These are phyloP conservation scores for Coregonus ussuriensis DNA, from an alignment of 2,797 vertebrate species.

Conservation along the genomic window DNA sequence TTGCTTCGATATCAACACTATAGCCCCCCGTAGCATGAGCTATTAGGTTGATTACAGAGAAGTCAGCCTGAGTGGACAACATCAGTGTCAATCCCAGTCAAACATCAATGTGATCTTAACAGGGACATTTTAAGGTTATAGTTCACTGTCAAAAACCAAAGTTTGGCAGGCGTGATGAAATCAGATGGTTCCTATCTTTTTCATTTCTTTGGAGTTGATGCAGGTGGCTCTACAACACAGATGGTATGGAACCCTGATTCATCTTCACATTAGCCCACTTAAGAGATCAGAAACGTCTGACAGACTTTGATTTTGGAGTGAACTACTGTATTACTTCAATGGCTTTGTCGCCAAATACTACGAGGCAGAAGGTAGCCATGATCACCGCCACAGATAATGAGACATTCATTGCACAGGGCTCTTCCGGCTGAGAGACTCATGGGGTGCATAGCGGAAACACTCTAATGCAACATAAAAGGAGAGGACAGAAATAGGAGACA, in stretches of 20 bases:
- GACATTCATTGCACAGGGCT: slow-evolving; percentile 17
- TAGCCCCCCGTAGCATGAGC: slow-evolving; percentile 83
- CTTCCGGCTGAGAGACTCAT: slow-evolving; percentile 9
- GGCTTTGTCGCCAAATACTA: neutral
- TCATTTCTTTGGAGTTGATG: too few relatives aligned
- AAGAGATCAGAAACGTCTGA: neutral
- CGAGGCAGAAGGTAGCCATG: neutral
- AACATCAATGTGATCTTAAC: neutral
- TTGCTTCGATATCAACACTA: slow-evolving; percentile 84
- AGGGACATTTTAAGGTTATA: neutral
- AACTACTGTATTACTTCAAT: neutral
- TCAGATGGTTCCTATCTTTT: too few relatives aligned
- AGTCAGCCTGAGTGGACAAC: slow-evolving; percentile 80
- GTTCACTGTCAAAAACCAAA: too few relatives aligned
- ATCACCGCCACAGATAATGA: neutral
- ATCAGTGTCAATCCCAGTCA: slow-evolving; percentile 14
- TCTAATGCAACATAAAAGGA: slow-evolving; percentile 2
- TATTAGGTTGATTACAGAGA: slow-evolving; percentile 87
- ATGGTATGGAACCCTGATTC: neutral
- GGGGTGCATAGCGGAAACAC: slow-evolving; percentile 33
- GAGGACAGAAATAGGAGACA: slow-evolving; percentile 36
- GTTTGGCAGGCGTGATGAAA: too few relatives aligned
- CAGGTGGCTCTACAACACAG: neutral
- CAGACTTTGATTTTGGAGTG: neutral
- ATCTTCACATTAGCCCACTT: slow-evolving; percentile 12